Base-by-base conservation (phyloP, 2,888 invertebrate species). In the Patella ulyssiponensis region DNA sequence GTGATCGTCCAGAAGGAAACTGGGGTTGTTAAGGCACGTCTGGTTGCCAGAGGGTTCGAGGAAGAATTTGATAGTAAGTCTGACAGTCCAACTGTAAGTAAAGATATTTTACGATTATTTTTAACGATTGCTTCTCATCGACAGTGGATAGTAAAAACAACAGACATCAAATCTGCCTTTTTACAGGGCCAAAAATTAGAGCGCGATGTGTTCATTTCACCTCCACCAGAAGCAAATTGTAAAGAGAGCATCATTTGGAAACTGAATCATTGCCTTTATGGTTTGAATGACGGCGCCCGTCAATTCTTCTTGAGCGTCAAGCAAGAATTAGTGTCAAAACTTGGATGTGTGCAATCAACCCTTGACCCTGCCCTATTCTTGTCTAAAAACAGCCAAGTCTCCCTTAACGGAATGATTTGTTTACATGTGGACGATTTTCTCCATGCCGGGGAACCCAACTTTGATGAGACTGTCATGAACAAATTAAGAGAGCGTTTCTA, bases 111-210 rank as follows among this genome's bases (percentile, higher is more conserved):
- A 15, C 76, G 79, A 72, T 77, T 81, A 33, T 75, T 81, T 73
- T 77, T 82, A 11, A 64, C 81, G 23, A 27, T 77, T 44, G 79
- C 71, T 20, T 79, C 81, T n/a, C 76, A 73, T n/a, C 72, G 80
- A 74, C 44, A 76, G 12, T 84, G 82, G 84, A 64, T n/a, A 4
- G 74, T 81, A 12, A 83, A 85, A 80, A 81, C 82, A 15, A 84
- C 79, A 14, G 83, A 83, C 74, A 83, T 84, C 52, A 84, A 81
- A 70, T 81, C 82, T 17, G 82, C 82, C 33, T 84, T 84, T 77
- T 73, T 83, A 9, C 80, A 84, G 69, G 83, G 84, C n/a, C 77
- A 80, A 71, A 69, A 76, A 17, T 70, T 84, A 9, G 75, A 79
- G 7, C 53, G 79, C 7, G 80, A 84, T 27, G 76, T 83, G 3